These are phyloP conservation scores for Ranitomeya variabilis DNA, from an alignment of 2,113 vertebrate genomes.

Conservation along the genomic window DNA sequence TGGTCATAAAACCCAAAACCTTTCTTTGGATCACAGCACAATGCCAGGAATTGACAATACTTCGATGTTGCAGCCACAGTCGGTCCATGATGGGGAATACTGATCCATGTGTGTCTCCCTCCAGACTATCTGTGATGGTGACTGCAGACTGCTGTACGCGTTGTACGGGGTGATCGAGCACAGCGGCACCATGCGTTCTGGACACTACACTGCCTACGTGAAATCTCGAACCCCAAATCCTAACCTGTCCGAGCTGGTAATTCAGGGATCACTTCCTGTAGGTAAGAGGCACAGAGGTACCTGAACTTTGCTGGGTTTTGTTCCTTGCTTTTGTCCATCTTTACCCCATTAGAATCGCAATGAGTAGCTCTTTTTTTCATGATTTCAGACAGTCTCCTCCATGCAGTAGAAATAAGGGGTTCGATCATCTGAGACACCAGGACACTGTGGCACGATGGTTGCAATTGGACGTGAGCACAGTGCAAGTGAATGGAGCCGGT, in stretches of 20 bases:
- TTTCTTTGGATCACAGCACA: neutral
- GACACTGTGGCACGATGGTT: no score
- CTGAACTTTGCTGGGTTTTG: no score
- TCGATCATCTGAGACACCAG: no score
- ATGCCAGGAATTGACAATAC: neutral
- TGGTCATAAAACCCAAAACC: neutral
- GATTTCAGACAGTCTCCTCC: no score
- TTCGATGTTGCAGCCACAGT: neutral
- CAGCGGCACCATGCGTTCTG: constrained; percentile 94
- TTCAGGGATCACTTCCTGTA: constrained; percentile 69
- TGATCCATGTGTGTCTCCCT: neutral
- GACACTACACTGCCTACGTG: constrained; percentile 95
- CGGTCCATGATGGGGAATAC: neutral
- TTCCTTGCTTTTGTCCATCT: no score
- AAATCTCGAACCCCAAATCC: constrained; percentile 76
- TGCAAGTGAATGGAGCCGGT: no score
- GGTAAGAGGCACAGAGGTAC: constrained; percentile 65
- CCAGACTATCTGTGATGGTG: constrained; percentile 80
- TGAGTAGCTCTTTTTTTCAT: no score
- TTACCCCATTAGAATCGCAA: no score
- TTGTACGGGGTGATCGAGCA: constrained; percentile 95
- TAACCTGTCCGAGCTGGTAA: constrained; percentile 68
- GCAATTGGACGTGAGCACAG: no score
- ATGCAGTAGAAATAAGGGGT: no score
- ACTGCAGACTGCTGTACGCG: constrained; percentile 79